Evolutionary conservation across 2,888 invertebrate genomes (phyloP).

Genomic region (Drosophila nr. fundita): DNA sequence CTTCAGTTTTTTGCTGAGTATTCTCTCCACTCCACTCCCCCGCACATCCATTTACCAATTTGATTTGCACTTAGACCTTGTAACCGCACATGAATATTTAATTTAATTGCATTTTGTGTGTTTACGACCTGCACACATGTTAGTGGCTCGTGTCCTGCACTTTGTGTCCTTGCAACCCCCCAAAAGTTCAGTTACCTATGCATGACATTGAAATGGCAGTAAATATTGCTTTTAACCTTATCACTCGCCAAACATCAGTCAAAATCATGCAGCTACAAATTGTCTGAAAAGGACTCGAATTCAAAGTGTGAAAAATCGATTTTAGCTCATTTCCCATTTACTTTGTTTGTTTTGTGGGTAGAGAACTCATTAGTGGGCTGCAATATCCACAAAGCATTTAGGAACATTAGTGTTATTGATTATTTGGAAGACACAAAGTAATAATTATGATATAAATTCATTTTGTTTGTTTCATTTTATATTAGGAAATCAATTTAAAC

Average conservation of each 20-base stretch:
- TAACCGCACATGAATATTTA: slow-evolving; percentile 54
- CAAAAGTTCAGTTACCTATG: slow-evolving; percentile 66
- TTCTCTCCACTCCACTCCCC: background rate
- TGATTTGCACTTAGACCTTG: slow-evolving; percentile 45
- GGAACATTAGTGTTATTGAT: slow-evolving; percentile 31
- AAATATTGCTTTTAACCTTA: slow-evolving; percentile 40
- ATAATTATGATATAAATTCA: background rate
- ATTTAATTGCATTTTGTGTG: slow-evolving; percentile 60
- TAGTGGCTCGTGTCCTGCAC: slow-evolving; percentile 8
- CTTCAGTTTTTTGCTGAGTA: slow-evolving; percentile 11
- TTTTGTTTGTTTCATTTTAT: background rate
- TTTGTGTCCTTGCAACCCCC: background rate
- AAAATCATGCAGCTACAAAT: slow-evolving; percentile 25
- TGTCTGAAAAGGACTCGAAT: slow-evolving; percentile 50
- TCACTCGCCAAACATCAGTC: slow-evolving; percentile 50
- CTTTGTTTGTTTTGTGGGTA: background rate
- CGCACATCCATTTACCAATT: slow-evolving; percentile 18
- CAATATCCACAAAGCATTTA: slow-evolving; percentile 5
- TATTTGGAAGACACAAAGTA: slow-evolving; percentile 6
- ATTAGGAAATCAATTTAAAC: background rate
- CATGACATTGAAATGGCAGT: slow-evolving; percentile 67
- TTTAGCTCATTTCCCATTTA: slow-evolving; percentile 1
- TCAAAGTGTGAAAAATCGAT: slow-evolving; percentile 48
- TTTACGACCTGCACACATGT: slow-evolving; percentile 61
- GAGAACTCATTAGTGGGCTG: slow-evolving; percentile 16